A percentile compares a stretch with the other conserved stretches of the same genome.
phyloP scores from a whole-genome alignment of 2,888 invertebrate species.

The Stomorhina lunata region DNA sequence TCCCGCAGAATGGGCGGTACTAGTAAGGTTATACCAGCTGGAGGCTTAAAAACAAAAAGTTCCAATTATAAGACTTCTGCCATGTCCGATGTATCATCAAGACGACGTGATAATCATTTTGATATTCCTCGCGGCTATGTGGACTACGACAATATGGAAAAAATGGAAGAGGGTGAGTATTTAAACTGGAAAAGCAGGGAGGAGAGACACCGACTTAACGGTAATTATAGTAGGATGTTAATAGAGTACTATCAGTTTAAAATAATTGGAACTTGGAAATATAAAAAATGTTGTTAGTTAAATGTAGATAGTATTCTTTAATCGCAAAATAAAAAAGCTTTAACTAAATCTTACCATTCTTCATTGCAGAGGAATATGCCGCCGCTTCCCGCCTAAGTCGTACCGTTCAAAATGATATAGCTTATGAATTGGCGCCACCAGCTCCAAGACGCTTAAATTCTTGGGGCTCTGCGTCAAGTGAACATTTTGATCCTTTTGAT shows the following conservation, averaged over 20 bases:
- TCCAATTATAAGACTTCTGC: conserved; percentile 48
- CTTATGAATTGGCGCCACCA: conserved; percentile 65
- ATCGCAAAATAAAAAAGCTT: background rate
- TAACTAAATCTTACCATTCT: background rate
- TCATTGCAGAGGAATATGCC: conserved; percentile 70
- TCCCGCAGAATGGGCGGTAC: conserved; percentile 9
- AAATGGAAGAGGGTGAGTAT: conserved; percentile 76
- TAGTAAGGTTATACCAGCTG: conserved; percentile 13
- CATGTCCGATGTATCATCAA: conserved; percentile 15
- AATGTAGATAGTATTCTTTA: background rate
- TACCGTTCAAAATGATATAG: conserved; percentile 76
- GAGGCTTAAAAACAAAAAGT: conserved; percentile 65
- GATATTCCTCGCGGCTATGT: conserved; percentile 77
- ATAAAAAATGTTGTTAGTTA: background rate
- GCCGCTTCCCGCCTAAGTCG: conserved; percentile 70
- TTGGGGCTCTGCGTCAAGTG: conserved; percentile 67
- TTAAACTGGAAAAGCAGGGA: conserved; percentile 27
- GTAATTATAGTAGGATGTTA: background rate
- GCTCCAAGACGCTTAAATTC: conserved; percentile 66
- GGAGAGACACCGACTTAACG: background rate
- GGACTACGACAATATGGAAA: conserved; percentile 79
- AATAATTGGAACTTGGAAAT: background rate
- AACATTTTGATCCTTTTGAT: conserved; percentile 76
- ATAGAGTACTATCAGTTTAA: background rate
- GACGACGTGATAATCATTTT: conserved; percentile 67